Conservation (phyloP, 1,140 invertebrate genomes). For the Chlorops oryzae region DNA sequence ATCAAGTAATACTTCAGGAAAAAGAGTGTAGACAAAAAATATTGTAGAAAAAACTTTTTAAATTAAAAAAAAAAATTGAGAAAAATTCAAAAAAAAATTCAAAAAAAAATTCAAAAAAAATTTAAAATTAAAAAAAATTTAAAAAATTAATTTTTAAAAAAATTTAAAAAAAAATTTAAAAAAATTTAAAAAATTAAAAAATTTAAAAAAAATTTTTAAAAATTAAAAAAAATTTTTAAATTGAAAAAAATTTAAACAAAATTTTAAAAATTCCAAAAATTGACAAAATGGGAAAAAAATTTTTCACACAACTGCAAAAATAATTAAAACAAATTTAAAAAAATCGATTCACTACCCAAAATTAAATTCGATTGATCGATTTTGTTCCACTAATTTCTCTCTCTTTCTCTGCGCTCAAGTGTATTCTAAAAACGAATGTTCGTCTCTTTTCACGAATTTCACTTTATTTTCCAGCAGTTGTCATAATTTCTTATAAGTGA, state of each 20-base stretch:
- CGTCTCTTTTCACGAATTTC: no score
- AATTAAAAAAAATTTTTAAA: not conserved
- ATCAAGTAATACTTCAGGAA: not conserved
- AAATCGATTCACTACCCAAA: no score
- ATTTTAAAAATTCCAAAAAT: not conserved
- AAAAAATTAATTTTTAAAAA: not conserved
- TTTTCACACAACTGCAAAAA: not conserved
- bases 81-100: no score
- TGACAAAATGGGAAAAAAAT: not conserved
- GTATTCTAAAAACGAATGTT: no score
- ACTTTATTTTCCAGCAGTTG: no score
- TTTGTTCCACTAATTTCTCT: no score
- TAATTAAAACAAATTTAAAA: no score
- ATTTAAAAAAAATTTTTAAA: not conserved
- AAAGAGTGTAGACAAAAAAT: not conserved
- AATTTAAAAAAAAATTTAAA: not conserved
- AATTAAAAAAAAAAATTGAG: constrained; percentile 8
- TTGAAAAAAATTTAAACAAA: not conserved
- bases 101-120: no score
- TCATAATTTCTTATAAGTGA: no score
- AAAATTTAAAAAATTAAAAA: not conserved
- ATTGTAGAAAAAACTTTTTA: constrained; percentile 11
- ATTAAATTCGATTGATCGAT: no score
- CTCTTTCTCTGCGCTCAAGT: no score
- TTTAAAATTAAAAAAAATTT: no score